phyloP scores from a whole-genome alignment of 2,797 vertebrate species.

The Molossus molossus region DNA sequence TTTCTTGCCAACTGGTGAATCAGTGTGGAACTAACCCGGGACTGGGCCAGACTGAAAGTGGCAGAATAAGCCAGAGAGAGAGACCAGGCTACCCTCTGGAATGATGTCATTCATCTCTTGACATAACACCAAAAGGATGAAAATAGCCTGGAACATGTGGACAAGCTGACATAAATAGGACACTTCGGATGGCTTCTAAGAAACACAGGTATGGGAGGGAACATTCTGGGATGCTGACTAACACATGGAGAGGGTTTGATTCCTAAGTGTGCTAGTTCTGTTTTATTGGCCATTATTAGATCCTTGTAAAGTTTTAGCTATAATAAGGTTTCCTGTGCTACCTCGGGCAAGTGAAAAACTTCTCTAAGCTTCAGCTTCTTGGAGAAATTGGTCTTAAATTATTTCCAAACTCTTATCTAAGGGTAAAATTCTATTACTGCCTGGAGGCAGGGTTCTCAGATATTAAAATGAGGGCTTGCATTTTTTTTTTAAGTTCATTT shows the following conservation, averaged over 20 bases:
- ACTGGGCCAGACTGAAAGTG: conserved; percentile 1
- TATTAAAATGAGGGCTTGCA: not conserved
- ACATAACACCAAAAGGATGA: not conserved
- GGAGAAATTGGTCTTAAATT: conserved; percentile 12
- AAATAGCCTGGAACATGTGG: not conserved
- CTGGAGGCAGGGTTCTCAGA: not conserved
- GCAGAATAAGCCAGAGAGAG: not conserved
- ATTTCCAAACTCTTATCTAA: not conserved
- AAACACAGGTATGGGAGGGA: not conserved
- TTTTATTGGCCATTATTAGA: not conserved
- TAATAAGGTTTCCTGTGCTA: not conserved
- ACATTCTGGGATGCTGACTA: not conserved
- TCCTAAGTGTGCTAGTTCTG: not conserved
- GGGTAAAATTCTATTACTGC: conserved; percentile 34
- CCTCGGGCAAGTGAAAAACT: conserved; percentile 6
- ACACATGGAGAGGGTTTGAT: conserved; percentile 2
- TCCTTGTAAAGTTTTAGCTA: not conserved
- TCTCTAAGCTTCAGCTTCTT: not conserved
- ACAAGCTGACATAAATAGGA: not conserved
- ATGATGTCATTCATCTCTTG: conserved; percentile 29
- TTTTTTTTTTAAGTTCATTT: conserved; percentile 35
- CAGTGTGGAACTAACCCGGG: not conserved
- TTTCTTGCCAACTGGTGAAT: conserved; percentile 47
- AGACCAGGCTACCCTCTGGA: not conserved
- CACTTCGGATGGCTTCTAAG: not conserved